Base-by-base conservation (phyloP, 2,797 vertebrate genomes). In the Tokudaia tokunoshimensis region DNA sequence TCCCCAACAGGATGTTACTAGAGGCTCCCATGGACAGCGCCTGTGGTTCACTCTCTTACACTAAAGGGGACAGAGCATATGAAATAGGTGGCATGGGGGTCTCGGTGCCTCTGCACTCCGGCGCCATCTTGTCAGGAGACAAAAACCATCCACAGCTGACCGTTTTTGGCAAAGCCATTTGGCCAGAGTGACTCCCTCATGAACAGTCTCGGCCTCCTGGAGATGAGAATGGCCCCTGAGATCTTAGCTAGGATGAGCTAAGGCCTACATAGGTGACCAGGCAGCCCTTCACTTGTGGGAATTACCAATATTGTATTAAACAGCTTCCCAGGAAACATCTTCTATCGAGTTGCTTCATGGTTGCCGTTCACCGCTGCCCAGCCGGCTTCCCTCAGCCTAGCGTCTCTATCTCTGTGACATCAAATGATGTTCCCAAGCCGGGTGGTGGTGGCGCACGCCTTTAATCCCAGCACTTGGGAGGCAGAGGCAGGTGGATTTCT, bases 401-500 rank as follows among this genome's bases (percentile, higher is more conserved):
- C 13, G 0, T n/a, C 76, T 31, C 37, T 94, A 59, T 79, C 44
- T 84, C 47, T 83, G 55, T 29, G 87, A 74, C 81, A 79, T 47
- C 34, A 72, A 57, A 63, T 93, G 47, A 83, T 72, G 22, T 41
- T 89, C 72, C 83, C 83, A 94, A n/a, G n/a, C n/a, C n/a, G n/a
- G n/a, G n/a, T n/a, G n/a, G n/a, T n/a, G n/a, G n/a, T n/a, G n/a
- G n/a, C n/a, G n/a, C n/a, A n/a, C n/a, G n/a, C n/a, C n/a, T n/a
- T n/a, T n/a, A n/a, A n/a, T n/a, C n/a, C n/a, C n/a, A n/a, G n/a
- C n/a, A n/a, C n/a, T n/a, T n/a, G n/a, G n/a, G n/a, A n/a, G n/a
- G n/a, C n/a, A n/a, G n/a, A n/a, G n/a, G n/a, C n/a, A n/a, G n/a
- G n/a, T n/a, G n/a, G n/a, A n/a, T n/a, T n/a, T n/a, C n/a, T n/a